Evolutionary conservation across 2,113 vertebrate genomes (phyloP), one percentile per base, ranked within the genome.

Genomic region (Osmerus eperlanus): DNA sequence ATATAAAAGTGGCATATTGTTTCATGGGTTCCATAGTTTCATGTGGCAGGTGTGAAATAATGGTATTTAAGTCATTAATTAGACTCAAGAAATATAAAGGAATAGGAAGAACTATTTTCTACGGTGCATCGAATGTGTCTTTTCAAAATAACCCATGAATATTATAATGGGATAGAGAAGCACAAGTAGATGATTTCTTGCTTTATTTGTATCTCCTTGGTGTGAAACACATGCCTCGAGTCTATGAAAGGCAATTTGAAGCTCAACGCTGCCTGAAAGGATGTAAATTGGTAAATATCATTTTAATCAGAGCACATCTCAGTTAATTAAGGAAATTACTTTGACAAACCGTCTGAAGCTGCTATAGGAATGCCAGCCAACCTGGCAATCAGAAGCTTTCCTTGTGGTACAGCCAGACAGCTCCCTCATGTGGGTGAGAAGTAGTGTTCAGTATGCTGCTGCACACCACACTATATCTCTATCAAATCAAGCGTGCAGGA

Each of bases 291-390:
- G 77, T 84, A 83, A 88, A 87, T 85, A 79, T 79, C 79, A 78
- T 84, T 82, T 80, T 82, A 90, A 89, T 91, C 82, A 86, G 78
- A 79, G 70, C 79, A 76, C 75, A 88, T 86, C 72, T 53, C 74
- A 66, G 80, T 80, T 85, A 86, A 90, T 89, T 88, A 88, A 76
- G 81, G 74, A 85, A 89, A 88, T 88, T 76, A 87, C 78, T 78
- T 62, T 86, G 85, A 89, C 84, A 85, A 86, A 87, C 55, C 13
- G 69, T 85, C 78, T 83, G 76, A 84, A 85, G 80, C 72, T 47
- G 68, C 67, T 52, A 73, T 61, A 80, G 69, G 75, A 82, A 75
- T 71, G 72, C 72, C 72, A 77, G 76, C 76, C 81, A 79, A 80
- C 77, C 60, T 25, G 63, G 77, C 79, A 88, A 84, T 88, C 83